phyloP scores from a whole-genome alignment of 1,140 invertebrate genomes.

The Sycophila sp. region DNA sequence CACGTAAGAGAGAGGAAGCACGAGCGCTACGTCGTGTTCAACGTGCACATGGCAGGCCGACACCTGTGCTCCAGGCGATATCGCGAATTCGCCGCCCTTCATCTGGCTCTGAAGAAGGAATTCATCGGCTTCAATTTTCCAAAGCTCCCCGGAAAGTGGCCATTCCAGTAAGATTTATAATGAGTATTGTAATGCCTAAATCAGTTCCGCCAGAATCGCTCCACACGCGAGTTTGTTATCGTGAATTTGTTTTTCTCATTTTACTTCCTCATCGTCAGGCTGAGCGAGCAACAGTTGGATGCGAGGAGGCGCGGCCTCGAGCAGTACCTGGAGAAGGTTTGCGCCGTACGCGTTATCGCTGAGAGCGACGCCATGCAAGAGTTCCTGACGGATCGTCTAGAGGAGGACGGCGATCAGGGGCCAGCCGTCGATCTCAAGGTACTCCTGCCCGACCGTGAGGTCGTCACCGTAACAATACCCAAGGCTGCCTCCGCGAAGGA shows the following conservation, averaged over 20 bases:
- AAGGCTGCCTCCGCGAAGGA: slow-evolving; percentile 91
- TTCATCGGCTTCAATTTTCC: slow-evolving; percentile 98
- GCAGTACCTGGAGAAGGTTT: slow-evolving; percentile 98
- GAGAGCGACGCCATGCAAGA: slow-evolving; percentile 98
- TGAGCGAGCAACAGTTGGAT: slow-evolving; percentile 97
- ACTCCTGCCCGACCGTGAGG: slow-evolving; percentile 82
- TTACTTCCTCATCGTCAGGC: slow-evolving; percentile 60
- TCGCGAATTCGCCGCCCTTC: slow-evolving; percentile 92
- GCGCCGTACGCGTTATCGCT: slow-evolving; percentile 96
- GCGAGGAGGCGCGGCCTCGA: slow-evolving; percentile 92
- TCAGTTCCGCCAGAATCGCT: too few relatives aligned
- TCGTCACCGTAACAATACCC: slow-evolving; percentile 91
- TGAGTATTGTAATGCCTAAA: too few relatives aligned
- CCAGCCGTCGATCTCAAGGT: slow-evolving; percentile 93
- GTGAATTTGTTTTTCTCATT: slow-evolving; percentile 12
- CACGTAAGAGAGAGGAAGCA: slow-evolving; percentile 82
- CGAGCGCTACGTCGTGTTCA: slow-evolving; percentile 95
- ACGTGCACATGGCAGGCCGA: slow-evolving; percentile 98
- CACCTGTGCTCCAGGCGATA: slow-evolving; percentile 97
- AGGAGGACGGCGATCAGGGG: slow-evolving; percentile 84
- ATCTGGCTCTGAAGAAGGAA: slow-evolving; percentile 92
- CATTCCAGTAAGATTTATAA: slow-evolving; percentile 77
- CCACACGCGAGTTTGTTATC: too few relatives aligned
- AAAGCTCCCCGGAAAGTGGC: slow-evolving; percentile 98
- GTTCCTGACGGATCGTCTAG: slow-evolving; percentile 87